Evolutionary conservation across 2,113 vertebrate species (phyloP), one percentile per base, ranked within the genome.

Genomic region (Anolis sagrei): DNA sequence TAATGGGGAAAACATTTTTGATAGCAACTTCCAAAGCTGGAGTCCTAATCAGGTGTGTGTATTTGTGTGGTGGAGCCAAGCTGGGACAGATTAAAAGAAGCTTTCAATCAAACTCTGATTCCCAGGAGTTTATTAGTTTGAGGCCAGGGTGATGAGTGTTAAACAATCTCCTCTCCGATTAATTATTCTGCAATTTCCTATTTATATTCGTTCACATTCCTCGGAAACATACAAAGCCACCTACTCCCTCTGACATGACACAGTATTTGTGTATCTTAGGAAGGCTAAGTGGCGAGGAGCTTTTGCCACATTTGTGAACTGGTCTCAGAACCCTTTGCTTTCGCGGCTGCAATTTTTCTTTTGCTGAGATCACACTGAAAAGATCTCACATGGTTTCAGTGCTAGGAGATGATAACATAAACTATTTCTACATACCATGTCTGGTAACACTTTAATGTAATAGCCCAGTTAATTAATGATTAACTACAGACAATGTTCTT

Each of bases 371-470:
- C 95, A 95, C 95, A 92, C 91, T 91, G 93, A 93, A 79, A 95
- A 94, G 74, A 92, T 87, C 88, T 87, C 92, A 95, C 95, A 93
- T 92, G 91, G 95, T 96, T 95, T 96, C 95, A 96, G 93, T 95
- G 95, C 94, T 95, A 94, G 92, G 91, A 95, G 93, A 94, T 95
- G 91, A 94, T 94, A 96, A 96, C 96, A 93, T 96, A 97, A 97
- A 97, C 95, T 95, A 95, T 96, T 96, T 95, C 95, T 95, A 95
- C 96, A 97, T 97, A 96, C 96, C 96, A 96, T 94, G 96, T 96
- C 96, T 97, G 96, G 96, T 95, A 97, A 97, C 95, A 97, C 96
- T 97, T 97, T 96, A 96, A 93, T 95, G 96, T 97, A 97, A 97
- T 96, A 94, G 93, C 92, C 91, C 93, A 91, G 95, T 95, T 97